Percentiles rank a stretch among this genome's conserved stretches.
phyloP scores from a whole-genome alignment of 2,113 vertebrate genomes.

The Coregonus clupeaformis region DNA sequence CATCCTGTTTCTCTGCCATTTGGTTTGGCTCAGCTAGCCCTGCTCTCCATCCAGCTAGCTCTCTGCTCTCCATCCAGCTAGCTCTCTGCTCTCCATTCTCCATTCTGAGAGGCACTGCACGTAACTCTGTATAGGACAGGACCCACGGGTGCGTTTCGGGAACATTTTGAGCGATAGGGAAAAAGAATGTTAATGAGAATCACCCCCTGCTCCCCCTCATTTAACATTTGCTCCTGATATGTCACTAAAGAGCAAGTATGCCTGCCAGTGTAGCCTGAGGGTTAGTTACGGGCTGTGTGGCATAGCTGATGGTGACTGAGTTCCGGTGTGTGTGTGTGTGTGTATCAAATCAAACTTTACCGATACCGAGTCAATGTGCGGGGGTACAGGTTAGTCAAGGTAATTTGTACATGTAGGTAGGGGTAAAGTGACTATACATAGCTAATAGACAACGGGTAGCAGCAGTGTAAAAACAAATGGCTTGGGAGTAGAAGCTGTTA shows the following conservation, averaged over 20 bases:
- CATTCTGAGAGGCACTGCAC: background rate
- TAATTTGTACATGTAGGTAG: no score
- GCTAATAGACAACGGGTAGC: no score
- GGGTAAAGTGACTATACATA: no score
- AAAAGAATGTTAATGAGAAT: slow-evolving; percentile 71
- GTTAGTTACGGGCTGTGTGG: slow-evolving; percentile 43
- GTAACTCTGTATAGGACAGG: slow-evolving; percentile 65
- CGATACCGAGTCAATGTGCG: no score
- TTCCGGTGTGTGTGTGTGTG: no score
- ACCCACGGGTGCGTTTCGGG: slow-evolving; percentile 64
- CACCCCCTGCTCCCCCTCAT: slow-evolving; percentile 54
- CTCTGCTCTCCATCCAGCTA: background rate
- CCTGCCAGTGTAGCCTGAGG: slow-evolving; percentile 60
- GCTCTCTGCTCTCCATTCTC: slow-evolving; percentile 25
- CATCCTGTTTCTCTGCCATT: slow-evolving; percentile 66
- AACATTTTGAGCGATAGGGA: slow-evolving; percentile 51
- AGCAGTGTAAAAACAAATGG: no score
- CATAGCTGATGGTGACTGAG: slow-evolving; percentile 58
- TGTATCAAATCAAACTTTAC: no score
- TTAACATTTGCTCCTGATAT: slow-evolving; percentile 74
- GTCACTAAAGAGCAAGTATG: slow-evolving; percentile 76
- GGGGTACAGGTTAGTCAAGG: no score
- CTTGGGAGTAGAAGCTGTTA: no score
- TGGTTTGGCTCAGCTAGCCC: slow-evolving; percentile 36
- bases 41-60: slow-evolving; percentile 19